A percentile compares a stretch with the other conserved stretches of the same genome.
These are phyloP conservation scores for Euglossa dilemma DNA, from an alignment of 1,140 invertebrate genomes.

Conservation along the genomic window DNA sequence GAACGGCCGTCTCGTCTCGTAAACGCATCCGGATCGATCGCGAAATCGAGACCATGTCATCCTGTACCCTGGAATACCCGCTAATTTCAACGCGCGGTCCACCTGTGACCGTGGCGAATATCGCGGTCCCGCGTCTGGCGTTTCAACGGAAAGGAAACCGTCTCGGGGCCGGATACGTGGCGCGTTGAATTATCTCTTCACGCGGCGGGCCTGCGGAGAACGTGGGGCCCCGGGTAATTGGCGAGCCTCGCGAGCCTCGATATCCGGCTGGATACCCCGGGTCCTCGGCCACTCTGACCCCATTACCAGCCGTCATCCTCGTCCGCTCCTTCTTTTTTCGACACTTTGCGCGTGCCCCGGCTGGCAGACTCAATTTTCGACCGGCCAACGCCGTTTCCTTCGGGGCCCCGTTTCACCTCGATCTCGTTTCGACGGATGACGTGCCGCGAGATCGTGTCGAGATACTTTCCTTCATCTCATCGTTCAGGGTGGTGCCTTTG, in stretches of 20 bases:
- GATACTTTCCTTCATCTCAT: background rate
- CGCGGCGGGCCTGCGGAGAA: conserved; percentile 15
- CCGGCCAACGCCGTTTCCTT: background rate
- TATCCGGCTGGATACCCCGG: conserved; percentile 37
- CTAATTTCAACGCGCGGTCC: conserved; percentile 18
- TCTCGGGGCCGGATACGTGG: conserved; percentile 16
- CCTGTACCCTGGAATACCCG: conserved; percentile 12
- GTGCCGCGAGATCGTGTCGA: background rate
- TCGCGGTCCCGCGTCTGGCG: background rate
- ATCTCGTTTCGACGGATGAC: background rate
- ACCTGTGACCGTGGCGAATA: background rate
- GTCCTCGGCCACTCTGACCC: conserved; percentile 24
- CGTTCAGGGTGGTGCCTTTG: background rate
- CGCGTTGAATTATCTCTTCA: conserved; percentile 48
- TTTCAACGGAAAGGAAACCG: conserved; percentile 37
- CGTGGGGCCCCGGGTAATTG: conserved; percentile 35
- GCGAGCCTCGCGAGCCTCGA: conserved; percentile 10
- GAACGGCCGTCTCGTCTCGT: background rate
- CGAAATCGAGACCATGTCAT: conserved; percentile 26
- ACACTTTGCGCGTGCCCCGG: conserved; percentile 34
- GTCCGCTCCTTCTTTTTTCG: conserved; percentile 27
- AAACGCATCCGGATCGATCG: conserved; percentile 14
- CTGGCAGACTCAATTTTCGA: conserved; percentile 1
- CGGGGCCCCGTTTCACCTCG: conserved; percentile 5
- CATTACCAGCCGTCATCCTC: background rate